These are phyloP conservation scores for Lamprologus speciosus DNA, from an alignment of 2,113 vertebrate genomes.

Conservation along the genomic window DNA sequence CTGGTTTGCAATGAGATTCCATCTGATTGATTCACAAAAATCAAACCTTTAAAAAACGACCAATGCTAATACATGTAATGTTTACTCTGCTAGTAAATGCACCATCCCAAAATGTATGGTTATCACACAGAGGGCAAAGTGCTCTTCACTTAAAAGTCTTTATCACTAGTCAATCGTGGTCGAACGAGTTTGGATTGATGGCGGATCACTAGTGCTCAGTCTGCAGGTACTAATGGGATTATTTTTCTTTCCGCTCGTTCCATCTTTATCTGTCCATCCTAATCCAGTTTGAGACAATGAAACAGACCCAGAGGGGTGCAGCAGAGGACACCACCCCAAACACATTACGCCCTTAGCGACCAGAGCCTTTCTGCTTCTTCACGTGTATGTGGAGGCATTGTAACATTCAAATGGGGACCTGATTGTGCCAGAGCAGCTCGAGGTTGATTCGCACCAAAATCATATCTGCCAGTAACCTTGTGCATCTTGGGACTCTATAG, in stretches of 20 bases:
- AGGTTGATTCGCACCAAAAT: not conserved
- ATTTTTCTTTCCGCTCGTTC: slow-evolving; percentile 27
- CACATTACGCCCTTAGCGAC: not conserved
- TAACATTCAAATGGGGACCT: not conserved
- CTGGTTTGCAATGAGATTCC: slow-evolving; percentile 37
- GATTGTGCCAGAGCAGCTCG: not conserved
- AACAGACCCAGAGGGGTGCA: slow-evolving; percentile 26
- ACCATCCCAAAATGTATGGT: slow-evolving; percentile 13
- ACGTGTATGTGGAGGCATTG: not conserved
- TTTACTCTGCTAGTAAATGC: slow-evolving; percentile 7
- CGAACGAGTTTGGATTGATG: slow-evolving; percentile 54
- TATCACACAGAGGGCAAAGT: slow-evolving; percentile 60
- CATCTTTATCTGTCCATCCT: slow-evolving; percentile 53
- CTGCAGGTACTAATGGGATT: slow-evolving; percentile 66
- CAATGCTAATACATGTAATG: slow-evolving; percentile 39
- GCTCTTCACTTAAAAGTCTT: slow-evolving; percentile 63
- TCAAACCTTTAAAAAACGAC: slow-evolving; percentile 17
- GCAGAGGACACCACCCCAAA: not conserved
- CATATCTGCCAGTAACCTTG: not conserved
- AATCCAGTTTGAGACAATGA: slow-evolving; percentile 55
- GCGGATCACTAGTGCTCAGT: slow-evolving; percentile 30
- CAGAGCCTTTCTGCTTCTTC: not conserved
- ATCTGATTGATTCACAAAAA: slow-evolving; percentile 40
- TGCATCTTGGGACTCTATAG: not conserved
- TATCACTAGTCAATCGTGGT: slow-evolving; percentile 59